phyloP scores from a whole-genome alignment of 2,113 vertebrate species.

The Capreolus pygargus region DNA sequence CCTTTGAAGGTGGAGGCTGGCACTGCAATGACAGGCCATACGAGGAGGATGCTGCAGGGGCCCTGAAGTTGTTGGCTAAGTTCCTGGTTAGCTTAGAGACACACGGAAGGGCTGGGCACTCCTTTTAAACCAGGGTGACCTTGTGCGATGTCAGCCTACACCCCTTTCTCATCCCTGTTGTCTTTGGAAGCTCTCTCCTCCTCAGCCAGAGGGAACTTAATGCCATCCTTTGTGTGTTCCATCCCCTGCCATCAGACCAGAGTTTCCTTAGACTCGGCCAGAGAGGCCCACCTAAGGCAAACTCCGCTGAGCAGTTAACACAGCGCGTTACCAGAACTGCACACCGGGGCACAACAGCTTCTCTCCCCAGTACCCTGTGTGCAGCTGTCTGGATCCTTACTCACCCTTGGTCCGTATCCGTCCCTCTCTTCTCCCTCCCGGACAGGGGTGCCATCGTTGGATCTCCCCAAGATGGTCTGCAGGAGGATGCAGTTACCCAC shows the following conservation, averaged over 20 bases:
- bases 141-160: accelerated
- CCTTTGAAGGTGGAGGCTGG: neutral
- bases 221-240: neutral
- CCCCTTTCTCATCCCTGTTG: neutral
- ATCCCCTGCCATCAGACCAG: too few species aligned
- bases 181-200: neutral
- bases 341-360: accelerated
- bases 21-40: neutral
- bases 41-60: neutral
- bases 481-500: neutral
- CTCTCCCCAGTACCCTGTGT: neutral
- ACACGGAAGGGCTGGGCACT: accelerated
- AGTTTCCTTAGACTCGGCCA: neutral
- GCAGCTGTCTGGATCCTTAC: neutral
- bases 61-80: accelerated
- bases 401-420: accelerated
- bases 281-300: neutral
- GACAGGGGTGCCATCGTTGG: accelerated
- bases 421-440: neutral
- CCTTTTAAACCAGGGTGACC: neutral
- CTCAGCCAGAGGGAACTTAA: neutral
- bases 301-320: neutral
- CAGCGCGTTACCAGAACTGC: accelerated
- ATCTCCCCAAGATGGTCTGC: neutral
- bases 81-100: too few species aligned